These are phyloP conservation scores for Carettochelys insculpta DNA, from an alignment of 2,113 vertebrate species.

Conservation along the genomic window DNA sequence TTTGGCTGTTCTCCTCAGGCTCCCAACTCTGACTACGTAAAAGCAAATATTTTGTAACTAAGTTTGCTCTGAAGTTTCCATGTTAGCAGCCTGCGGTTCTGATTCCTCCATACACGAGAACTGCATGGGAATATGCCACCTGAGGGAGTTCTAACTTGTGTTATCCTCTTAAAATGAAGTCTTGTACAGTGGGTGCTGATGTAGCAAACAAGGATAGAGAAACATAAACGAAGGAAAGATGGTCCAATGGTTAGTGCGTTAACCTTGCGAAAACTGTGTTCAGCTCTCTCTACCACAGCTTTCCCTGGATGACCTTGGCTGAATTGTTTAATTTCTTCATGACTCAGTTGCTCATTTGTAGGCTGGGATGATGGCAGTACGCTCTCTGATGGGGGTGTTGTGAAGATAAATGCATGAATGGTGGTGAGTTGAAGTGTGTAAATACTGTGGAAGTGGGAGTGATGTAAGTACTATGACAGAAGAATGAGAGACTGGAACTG, in stretches of 20 bases:
- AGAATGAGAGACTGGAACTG: constrained; percentile 9
- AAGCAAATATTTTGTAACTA: background rate
- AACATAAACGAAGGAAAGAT: too few species aligned
- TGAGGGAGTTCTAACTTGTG: background rate
- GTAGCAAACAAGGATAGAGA: background rate
- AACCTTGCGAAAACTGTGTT: background rate
- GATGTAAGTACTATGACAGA: constrained; percentile 27
- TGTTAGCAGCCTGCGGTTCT: fast-evolving
- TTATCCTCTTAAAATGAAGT: background rate
- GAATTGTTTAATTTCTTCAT: background rate
- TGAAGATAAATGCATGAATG: constrained; percentile 3
- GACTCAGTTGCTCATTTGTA: constrained; percentile 2
- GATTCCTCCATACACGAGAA: background rate
- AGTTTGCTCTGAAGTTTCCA: background rate
- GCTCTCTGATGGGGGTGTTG: constrained; percentile 22
- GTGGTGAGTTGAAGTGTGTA: constrained; percentile 13
- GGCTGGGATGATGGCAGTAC: constrained; percentile 35
- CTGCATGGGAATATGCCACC: background rate
- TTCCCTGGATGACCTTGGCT: too few species aligned
- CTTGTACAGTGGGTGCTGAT: background rate
- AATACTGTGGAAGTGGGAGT: constrained; percentile 30
- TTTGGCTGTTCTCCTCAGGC: background rate
- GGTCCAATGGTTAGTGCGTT: background rate
- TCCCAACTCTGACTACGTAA: background rate
- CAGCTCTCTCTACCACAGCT: background rate